Conservation (phyloP, 1,140 invertebrate genomes). For the Halictus rubicundus region DNA sequence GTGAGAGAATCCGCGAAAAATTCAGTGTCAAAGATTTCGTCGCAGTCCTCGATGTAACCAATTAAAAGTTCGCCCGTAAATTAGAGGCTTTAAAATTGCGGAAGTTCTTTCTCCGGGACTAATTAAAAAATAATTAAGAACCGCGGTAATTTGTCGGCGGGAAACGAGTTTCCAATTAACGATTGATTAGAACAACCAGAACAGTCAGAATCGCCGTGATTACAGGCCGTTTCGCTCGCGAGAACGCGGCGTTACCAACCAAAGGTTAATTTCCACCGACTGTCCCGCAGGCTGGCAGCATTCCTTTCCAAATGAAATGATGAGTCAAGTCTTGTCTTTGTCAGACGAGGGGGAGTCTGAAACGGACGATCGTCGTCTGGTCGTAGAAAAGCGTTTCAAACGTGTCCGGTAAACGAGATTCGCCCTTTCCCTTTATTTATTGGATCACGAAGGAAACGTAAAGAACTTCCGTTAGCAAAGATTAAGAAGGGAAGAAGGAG, state of each 20-base stretch:
- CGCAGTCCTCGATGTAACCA: neutral
- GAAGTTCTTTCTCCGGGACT: neutral
- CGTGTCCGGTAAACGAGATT: slow-evolving; percentile 63
- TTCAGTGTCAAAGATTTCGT: neutral
- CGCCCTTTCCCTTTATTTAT: slow-evolving; percentile 50
- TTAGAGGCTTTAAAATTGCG: neutral
- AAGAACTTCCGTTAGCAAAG: slow-evolving; percentile 57
- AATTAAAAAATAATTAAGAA: slow-evolving; percentile 2
- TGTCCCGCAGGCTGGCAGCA: neutral
- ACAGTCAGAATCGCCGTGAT: neutral
- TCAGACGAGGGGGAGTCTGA: slow-evolving; percentile 1
- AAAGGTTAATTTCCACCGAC: neutral
- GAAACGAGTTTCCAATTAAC: neutral
- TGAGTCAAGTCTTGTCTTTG: slow-evolving; percentile 15
- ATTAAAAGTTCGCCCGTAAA: neutral
- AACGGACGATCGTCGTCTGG: slow-evolving; percentile 17
- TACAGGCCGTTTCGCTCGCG: neutral
- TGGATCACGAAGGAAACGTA: slow-evolving; percentile 57
- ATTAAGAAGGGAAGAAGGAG: slow-evolving; percentile 66
- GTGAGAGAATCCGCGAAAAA: too few relatives aligned
- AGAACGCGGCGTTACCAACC: neutral
- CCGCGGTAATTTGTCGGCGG: neutral
- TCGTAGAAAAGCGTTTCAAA: slow-evolving; percentile 31
- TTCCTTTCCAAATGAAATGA: neutral
- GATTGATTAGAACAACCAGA: neutral